Percentiles rank a stretch among this genome's conserved stretches.
Evolutionary conservation across 2,797 vertebrate species (phyloP).

Genomic region (Melanotaenia pygmaea): DNA sequence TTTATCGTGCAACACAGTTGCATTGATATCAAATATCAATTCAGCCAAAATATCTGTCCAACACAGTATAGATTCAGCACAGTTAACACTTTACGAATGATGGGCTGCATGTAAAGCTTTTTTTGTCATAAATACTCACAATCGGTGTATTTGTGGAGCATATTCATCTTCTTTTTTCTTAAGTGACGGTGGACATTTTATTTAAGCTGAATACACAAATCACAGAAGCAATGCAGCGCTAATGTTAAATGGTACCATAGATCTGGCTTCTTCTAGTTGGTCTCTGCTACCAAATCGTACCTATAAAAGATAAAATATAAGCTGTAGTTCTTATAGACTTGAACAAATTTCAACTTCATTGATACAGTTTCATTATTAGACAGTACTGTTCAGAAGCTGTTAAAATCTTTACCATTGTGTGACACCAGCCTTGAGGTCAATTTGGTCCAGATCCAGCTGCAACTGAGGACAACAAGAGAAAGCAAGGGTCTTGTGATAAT

Average conservation of each 20-base stretch:
- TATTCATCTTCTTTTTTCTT: conserved; percentile 43
- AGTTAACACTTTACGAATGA: conserved; percentile 58
- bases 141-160: conserved; percentile 39
- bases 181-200: conserved; percentile 55
- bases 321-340: background rate
- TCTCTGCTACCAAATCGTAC: conserved; percentile 82
- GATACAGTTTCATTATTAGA: background rate
- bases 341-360: background rate
- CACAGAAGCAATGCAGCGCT: conserved; percentile 62
- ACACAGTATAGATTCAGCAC: conserved; percentile 44
- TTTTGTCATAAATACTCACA: conserved; percentile 62
- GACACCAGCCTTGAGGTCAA: conserved; percentile 85
- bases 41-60: conserved; percentile 63
- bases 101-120: conserved; percentile 52
- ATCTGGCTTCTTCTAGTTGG: conserved; percentile 70
- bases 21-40: conserved; percentile 69
- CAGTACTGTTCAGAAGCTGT: background rate
- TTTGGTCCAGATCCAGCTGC: conserved; percentile 87
- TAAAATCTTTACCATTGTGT: conserved; percentile 86
- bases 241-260: conserved; percentile 47
- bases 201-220: conserved; percentile 71
- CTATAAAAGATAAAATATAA: conserved; percentile 62
- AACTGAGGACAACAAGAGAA: conserved; percentile 74
- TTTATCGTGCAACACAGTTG: conserved; percentile 69
- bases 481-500: conserved; percentile 2